Percentiles rank a stretch among this genome's conserved stretches.
Conservation (phyloP, 2,113 vertebrate species). For the Anhinga anhinga region DNA sequence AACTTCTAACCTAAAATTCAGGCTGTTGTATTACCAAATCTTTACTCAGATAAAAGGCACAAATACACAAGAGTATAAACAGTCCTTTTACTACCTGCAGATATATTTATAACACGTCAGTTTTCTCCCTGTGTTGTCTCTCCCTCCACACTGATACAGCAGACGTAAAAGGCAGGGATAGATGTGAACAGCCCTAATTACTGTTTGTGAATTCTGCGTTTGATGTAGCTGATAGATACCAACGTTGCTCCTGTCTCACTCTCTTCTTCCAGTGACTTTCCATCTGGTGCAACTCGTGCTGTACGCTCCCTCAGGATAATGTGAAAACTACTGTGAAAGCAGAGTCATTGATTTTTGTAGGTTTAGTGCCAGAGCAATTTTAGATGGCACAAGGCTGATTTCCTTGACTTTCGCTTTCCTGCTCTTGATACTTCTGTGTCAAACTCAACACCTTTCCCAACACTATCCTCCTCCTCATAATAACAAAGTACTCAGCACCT, state of each 20-base stretch:
- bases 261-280: conserved; percentile 29
- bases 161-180: background rate
- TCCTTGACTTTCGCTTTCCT: conserved; percentile 53
- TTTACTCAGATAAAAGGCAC: background rate
- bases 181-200: background rate
- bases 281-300: conserved; percentile 50
- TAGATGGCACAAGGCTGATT: conserved; percentile 56
- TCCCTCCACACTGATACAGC: background rate
- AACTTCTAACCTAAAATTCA: background rate
- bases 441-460: conserved; percentile 68
- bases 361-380: conserved; percentile 64
- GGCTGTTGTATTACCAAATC: background rate
- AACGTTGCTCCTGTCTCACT: conserved; percentile 4
- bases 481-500: conserved; percentile 66
- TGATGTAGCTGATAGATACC: conserved; percentile 17
- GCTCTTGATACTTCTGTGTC: conserved; percentile 58
- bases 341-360: conserved; percentile 47
- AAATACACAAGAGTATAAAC: background rate
- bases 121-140: background rate
- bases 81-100: background rate
- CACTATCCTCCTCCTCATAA: conserved; percentile 65
- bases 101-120: background rate
- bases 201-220: background rate
- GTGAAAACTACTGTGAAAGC: conserved; percentile 58
- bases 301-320: conserved; percentile 40